Base-by-base conservation (phyloP, 2,113 vertebrate genomes). In the Bos indicus region DNA sequence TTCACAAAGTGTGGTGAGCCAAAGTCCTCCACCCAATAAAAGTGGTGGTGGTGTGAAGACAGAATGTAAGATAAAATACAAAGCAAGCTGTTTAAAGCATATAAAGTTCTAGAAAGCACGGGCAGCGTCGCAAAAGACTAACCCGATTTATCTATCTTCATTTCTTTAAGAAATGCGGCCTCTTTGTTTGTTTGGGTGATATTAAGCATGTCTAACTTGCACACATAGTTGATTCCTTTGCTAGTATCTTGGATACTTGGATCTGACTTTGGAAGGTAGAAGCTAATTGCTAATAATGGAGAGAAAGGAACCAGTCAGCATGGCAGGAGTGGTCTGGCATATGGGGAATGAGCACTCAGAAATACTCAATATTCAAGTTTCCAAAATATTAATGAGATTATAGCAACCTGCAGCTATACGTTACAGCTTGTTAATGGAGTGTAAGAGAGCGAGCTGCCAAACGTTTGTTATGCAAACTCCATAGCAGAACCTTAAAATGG, bases 371-470 rank as follows among this genome's bases (percentile, higher is more conserved):
- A 99, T 99, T 99, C 99, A 99, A 98, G 98, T 98, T 99, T 99
- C 99, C 99, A 99, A 99, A 99, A 99, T 99, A 99, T 99, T 99
- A 99, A 99, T 99, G 99, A 99, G 99, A 99, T 99, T 99, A 99
- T 98, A 99, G 99, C 98, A 99, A 99, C 99, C 99, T 99, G 99
- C 99, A 99, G 99, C 99, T 99, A 98, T 99, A 98, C 90, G 99
- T 98, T 99, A 98, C 99, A 99, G 99, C 99, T 99, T 99, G 99
- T 98, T 99, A 99, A 99, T 99, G 99, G 99, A 98, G 98, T 98
- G 98, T 60, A 90, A 95, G 98, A 51, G 93, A 43, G 95, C 26
- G 95, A 95, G 67, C 96, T 98, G 98, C 98, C 98, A 98, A 98
- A 80, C 96, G 83, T 98, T 99, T 99, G 98, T 99, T 98, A 99